Percentiles rank a stretch among this genome's conserved stretches.
phyloP scores from a whole-genome alignment of 2,888 invertebrate genomes.

The Sesamia inferens region DNA sequence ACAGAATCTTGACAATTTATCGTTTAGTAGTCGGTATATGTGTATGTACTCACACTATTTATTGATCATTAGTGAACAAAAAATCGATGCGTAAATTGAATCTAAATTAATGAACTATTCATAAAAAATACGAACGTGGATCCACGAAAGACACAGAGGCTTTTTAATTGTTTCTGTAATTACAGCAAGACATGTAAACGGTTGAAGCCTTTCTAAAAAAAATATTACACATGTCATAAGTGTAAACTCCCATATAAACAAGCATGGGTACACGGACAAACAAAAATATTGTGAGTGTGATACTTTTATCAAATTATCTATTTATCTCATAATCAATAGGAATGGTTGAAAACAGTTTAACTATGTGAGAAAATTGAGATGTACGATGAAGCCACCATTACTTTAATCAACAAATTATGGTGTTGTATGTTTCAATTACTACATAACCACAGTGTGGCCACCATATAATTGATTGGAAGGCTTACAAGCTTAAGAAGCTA shows the following conservation, averaged over 20 bases:
- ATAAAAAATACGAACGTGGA: not conserved
- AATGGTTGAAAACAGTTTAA: slow-evolving; percentile 39
- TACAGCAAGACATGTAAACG: not conserved
- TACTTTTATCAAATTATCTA: slow-evolving; percentile 31
- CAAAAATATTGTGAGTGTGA: slow-evolving; percentile 10
- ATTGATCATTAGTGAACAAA: not conserved
- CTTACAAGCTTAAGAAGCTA: slow-evolving; percentile 50
- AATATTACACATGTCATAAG: not conserved
- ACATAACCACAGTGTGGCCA: slow-evolving; percentile 53
- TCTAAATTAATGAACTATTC: not conserved
- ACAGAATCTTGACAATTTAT: not conserved
- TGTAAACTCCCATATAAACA: not conserved
- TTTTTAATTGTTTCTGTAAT: not conserved
- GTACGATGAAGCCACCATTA: slow-evolving; percentile 67
- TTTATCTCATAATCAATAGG: slow-evolving; percentile 42
- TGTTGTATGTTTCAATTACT: slow-evolving; percentile 68
- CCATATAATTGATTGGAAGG: slow-evolving; percentile 52
- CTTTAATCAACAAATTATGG: slow-evolving; percentile 76
- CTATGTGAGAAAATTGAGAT: slow-evolving; percentile 70
- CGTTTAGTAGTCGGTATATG: not conserved
- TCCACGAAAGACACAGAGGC: not conserved
- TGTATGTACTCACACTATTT: not conserved
- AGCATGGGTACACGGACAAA: not conserved
- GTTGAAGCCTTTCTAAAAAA: not conserved
- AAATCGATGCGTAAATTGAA: no score